Evolutionary conservation across 2,888 invertebrate genomes (phyloP).

Genomic region (Cynaeus angustus): DNA sequence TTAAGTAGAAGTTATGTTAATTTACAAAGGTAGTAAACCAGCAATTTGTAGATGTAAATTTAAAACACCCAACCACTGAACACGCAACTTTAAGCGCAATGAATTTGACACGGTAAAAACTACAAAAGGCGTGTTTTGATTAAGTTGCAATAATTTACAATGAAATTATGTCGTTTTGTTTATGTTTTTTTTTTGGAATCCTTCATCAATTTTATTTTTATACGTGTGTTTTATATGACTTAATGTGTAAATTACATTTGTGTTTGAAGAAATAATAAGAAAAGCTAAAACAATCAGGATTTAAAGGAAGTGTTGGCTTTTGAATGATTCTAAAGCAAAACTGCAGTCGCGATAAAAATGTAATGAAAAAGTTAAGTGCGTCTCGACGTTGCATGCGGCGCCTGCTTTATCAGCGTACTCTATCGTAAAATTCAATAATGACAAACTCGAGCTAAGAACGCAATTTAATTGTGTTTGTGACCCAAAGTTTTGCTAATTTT

Average conservation of each 20-base stretch:
- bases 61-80: conserved; percentile 1
- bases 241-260: too few species aligned
- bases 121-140: not conserved
- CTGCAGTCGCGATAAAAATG: conserved; percentile 13
- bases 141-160: not conserved
- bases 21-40: conserved; percentile 17
- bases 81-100: conserved; percentile 25
- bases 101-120: not conserved
- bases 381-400: conserved; percentile 45
- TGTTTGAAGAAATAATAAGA: too few species aligned
- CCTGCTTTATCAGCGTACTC: conserved; percentile 28
- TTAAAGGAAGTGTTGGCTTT: not conserved
- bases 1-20: conserved; percentile 19
- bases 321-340: conserved; percentile 8
- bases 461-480: conserved; percentile 10
- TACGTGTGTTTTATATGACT: too few species aligned
- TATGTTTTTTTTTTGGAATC: too few species aligned
- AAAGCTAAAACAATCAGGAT: not conserved
- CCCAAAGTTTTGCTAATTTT: conserved; percentile 5
- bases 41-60: conserved; percentile 24
- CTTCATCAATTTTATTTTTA: too few species aligned
- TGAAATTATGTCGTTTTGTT: too few species aligned
- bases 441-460: conserved; percentile 19
- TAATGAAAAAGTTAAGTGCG: conserved; percentile 33
- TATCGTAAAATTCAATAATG: conserved; percentile 14